These are phyloP conservation scores for Elymnias hypermnestra DNA, from an alignment of 1,140 invertebrate species.

Conservation along the genomic window DNA sequence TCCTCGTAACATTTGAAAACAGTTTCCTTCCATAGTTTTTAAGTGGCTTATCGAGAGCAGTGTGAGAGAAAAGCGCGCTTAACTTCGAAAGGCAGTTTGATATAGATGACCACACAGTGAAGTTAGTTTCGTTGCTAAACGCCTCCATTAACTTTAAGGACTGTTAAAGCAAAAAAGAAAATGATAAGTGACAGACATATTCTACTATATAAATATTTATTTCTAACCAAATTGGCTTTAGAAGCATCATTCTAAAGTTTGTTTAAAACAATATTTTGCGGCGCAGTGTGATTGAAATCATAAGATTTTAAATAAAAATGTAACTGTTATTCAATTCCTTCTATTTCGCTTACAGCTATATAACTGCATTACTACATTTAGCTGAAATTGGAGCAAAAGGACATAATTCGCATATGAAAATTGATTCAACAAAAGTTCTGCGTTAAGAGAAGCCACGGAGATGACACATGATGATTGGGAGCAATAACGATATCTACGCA, in stretches of 20 bases:
- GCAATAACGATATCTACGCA: constrained; percentile 91
- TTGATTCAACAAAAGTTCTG: constrained; percentile 92
- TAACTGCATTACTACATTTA: no score
- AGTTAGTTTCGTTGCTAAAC: constrained; percentile 91
- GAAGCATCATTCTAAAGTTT: not conserved
- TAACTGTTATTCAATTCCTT: no score
- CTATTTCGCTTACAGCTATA: no score
- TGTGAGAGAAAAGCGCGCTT: constrained; percentile 84
- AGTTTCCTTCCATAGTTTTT: constrained; percentile 84
- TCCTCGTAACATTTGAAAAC: constrained; percentile 81
- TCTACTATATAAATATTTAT: not conserved
- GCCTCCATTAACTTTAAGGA: constrained; percentile 82
- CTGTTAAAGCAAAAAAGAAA: no score
- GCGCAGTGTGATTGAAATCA: no score
- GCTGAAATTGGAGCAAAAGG: constrained; percentile 74
- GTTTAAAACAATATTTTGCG: no score
- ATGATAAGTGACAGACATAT: no score
- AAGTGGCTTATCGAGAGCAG: constrained; percentile 84
- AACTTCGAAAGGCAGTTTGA: constrained; percentile 87
- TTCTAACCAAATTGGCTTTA: not conserved
- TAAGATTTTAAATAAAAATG: no score
- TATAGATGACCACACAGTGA: constrained; percentile 94
- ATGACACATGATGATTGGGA: constrained; percentile 88
- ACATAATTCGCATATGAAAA: constrained; percentile 80
- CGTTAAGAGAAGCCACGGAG: constrained; percentile 83